Conservation (phyloP, 92 coral and sea anemone species). For the Epizoanthus scotinus region DNA sequence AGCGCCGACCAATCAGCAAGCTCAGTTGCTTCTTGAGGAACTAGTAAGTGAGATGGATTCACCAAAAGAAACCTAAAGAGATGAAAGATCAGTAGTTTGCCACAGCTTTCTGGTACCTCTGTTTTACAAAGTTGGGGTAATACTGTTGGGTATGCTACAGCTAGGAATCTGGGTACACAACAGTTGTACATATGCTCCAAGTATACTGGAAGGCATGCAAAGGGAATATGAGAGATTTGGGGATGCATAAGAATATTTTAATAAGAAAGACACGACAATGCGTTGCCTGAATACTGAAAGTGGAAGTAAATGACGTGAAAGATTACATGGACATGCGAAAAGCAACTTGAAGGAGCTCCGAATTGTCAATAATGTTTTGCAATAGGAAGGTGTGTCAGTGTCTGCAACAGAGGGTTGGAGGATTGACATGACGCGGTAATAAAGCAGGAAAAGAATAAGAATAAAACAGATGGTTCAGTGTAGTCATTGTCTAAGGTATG, state of each 20-base stretch:
- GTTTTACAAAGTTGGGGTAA: background rate
- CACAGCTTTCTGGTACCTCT: too few species aligned
- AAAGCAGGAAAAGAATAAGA: too few species aligned
- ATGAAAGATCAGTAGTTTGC: background rate
- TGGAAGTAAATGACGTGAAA: background rate
- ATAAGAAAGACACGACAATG: too few species aligned
- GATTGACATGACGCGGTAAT: too few species aligned
- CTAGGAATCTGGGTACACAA: background rate
- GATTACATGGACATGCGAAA: background rate
- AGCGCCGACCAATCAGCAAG: slow-evolving; percentile 79
- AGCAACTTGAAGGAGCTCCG: background rate
- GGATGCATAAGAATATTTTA: background rate
- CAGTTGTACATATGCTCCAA: background rate
- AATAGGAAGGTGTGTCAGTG: background rate
- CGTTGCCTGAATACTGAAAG: too few species aligned
- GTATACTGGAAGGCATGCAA: background rate
- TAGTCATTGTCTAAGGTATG: too few species aligned
- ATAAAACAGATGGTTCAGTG: too few species aligned
- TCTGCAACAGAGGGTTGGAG: background rate
- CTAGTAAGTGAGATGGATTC: slow-evolving; percentile 70
- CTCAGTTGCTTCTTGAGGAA: slow-evolving; percentile 85
- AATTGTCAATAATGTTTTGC: background rate
- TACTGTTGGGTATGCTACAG: background rate
- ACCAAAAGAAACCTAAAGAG: slow-evolving; percentile 24
- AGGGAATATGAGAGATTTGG: background rate